These are phyloP conservation scores for Leptinotarsa undecemlineata DNA, from an alignment of 1,140 invertebrate genomes.

Conservation along the genomic window DNA sequence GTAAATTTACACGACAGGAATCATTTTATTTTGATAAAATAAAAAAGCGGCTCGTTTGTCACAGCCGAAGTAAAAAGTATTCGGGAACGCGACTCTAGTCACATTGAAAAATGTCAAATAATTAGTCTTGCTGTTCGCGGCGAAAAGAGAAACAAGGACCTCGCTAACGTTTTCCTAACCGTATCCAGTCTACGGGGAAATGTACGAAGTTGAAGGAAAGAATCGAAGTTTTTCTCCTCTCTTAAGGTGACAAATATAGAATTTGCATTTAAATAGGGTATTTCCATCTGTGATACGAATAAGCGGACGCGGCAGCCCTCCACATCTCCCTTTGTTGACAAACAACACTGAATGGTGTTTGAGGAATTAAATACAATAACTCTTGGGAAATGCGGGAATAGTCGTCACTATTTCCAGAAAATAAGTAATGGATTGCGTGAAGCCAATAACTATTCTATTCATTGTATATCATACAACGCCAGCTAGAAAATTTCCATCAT, in stretches of 20 bases:
- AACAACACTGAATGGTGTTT: constrained; percentile 48
- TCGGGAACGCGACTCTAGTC: constrained; percentile 31
- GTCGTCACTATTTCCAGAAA: too few relatives aligned
- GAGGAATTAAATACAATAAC: constrained; percentile 20
- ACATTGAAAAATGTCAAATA: constrained; percentile 43
- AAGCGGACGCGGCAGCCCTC: background rate
- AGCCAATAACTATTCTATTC: too few relatives aligned
- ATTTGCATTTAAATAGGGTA: constrained; percentile 74
- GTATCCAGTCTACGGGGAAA: constrained; percentile 50
- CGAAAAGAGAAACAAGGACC: constrained; percentile 6
- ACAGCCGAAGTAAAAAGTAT: constrained; percentile 29
- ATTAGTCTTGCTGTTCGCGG: constrained; percentile 40
- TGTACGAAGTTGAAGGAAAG: constrained; percentile 49
- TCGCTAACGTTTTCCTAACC: constrained; percentile 22
- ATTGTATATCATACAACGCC: too few relatives aligned
- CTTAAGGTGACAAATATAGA: constrained; percentile 68
- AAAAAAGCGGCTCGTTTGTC: constrained; percentile 36
- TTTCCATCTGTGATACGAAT: constrained; percentile 64
- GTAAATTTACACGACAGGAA: constrained; percentile 23
- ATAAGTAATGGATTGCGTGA: too few relatives aligned
- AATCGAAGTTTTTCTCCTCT: constrained; percentile 54
- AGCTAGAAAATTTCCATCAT: too few relatives aligned
- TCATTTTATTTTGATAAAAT: constrained; percentile 32
- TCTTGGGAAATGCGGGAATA: background rate
- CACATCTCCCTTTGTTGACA: constrained; percentile 42